Conservation (phyloP, 2,113 vertebrate genomes). For the Naja naja region DNA sequence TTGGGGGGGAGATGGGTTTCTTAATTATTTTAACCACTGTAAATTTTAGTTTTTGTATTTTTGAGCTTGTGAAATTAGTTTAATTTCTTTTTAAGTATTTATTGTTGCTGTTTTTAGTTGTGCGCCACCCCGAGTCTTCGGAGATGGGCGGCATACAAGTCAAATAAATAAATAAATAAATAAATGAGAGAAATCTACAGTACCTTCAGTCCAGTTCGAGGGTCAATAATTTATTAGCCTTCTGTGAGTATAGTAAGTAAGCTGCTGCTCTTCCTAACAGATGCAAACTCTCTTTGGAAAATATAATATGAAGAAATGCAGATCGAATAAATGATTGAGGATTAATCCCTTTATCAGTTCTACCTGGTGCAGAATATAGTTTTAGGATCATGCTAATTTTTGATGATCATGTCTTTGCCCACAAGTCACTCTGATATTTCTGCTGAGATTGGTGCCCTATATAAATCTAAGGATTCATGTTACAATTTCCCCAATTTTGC, state of each 20-base stretch:
- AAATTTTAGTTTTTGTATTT: too few relatives aligned
- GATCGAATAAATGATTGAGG: background rate
- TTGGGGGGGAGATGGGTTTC: too few relatives aligned
- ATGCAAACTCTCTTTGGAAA: background rate
- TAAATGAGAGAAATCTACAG: background rate
- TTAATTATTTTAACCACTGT: too few relatives aligned
- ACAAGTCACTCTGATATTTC: background rate
- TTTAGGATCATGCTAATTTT: background rate
- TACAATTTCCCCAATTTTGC: background rate
- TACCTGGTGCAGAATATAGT: background rate
- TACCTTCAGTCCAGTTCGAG: background rate
- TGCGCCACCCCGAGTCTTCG: too few relatives aligned
- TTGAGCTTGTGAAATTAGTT: too few relatives aligned
- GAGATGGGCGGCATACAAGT: too few relatives aligned
- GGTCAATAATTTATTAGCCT: background rate
- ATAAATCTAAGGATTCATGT: background rate
- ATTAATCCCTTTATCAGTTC: background rate
- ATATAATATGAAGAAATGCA: background rate
- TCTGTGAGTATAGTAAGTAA: background rate
- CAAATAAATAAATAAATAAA: too few relatives aligned
- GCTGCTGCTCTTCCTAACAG: background rate
- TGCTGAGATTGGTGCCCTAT: background rate
- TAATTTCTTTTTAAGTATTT: too few relatives aligned
- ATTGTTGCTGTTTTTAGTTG: too few relatives aligned
- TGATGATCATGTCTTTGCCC: background rate